Conservation (phyloP, 2,888 invertebrate species). For the Hoplodrina blanda region DNA sequence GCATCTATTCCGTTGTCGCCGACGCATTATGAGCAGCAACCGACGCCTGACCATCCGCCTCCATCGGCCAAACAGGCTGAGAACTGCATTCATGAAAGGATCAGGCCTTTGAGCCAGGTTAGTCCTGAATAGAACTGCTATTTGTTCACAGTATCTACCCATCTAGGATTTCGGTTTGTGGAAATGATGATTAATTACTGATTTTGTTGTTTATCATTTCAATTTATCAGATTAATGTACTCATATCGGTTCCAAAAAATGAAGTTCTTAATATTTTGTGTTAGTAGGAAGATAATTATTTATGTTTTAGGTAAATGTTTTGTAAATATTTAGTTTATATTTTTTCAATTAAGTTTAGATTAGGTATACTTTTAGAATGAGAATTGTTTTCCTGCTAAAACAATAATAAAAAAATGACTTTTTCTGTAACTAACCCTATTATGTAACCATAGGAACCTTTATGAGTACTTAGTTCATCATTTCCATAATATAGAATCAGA, state of each 20-base stretch:
- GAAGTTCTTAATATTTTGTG: constrained; percentile 1
- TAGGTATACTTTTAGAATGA: not conserved
- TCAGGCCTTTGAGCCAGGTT: constrained; percentile 97
- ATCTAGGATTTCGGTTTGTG: constrained; percentile 27
- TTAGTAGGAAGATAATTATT: constrained; percentile 19
- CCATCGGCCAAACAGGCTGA: constrained; percentile 97
- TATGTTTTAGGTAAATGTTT: constrained; percentile 1
- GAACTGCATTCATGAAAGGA: constrained; percentile 96
- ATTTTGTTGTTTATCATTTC: constrained; percentile 10
- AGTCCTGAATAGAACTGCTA: constrained; percentile 84
- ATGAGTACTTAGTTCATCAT: constrained; percentile 21
- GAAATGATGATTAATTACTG: constrained; percentile 29
- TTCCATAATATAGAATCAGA: constrained; percentile 31
- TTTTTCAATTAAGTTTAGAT: not conserved
- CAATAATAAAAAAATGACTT: not conserved
- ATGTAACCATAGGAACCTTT: constrained; percentile 4
- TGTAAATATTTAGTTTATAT: constrained; percentile 23
- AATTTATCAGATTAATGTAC: constrained; percentile 25
- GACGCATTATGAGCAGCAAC: constrained; percentile 97
- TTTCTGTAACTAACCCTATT: constrained; percentile 33
- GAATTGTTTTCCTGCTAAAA: constrained; percentile 20
- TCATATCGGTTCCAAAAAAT: constrained; percentile 15
- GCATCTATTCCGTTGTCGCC: constrained; percentile 94
- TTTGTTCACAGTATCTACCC: constrained; percentile 32
- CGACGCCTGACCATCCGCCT: constrained; percentile 98